Evolutionary conservation across 2,113 vertebrate species (phyloP).

Genomic region (Oxyruncus cristatus): DNA sequence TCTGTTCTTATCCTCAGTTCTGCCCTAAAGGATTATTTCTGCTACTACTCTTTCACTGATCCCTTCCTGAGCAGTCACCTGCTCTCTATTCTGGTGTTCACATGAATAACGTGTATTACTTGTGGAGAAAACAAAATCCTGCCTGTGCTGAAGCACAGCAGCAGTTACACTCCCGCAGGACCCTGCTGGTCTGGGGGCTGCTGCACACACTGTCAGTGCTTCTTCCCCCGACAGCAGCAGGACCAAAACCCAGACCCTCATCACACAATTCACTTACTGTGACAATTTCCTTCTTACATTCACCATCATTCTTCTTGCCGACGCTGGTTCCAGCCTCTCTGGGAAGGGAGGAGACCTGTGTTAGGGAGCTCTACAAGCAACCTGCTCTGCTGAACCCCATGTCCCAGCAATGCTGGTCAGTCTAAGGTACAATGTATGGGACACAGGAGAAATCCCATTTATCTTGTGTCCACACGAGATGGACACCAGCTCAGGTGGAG

Average conservation of each 20-base stretch:
- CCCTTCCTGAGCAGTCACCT: neutral
- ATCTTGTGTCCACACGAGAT: too few relatives aligned
- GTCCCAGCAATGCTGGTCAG: neutral
- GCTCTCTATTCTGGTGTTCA: neutral
- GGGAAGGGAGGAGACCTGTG: neutral
- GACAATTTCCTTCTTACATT: slow-evolving; percentile 20
- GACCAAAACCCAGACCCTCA: neutral
- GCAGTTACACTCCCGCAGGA: neutral
- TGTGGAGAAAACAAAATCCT: neutral
- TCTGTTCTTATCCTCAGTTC: neutral
- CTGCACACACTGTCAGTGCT: neutral
- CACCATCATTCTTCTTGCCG: neutral
- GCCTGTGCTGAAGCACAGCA: neutral
- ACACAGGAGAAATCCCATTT: neutral
- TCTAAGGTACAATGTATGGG: fast-evolving
- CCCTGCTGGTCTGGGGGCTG: neutral
- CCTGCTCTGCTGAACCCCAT: neutral
- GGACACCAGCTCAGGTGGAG: neutral
- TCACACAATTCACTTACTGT: neutral
- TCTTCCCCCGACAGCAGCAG: neutral
- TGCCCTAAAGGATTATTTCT: neutral
- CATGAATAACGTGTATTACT: fast-evolving
- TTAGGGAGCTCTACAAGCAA: neutral
- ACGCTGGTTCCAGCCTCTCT: neutral
- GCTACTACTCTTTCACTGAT: neutral